Percentiles rank a stretch among this genome's conserved stretches.
These are phyloP conservation scores for Epirrhoe tristata DNA, from an alignment of 2,888 invertebrate genomes.

Conservation along the genomic window DNA sequence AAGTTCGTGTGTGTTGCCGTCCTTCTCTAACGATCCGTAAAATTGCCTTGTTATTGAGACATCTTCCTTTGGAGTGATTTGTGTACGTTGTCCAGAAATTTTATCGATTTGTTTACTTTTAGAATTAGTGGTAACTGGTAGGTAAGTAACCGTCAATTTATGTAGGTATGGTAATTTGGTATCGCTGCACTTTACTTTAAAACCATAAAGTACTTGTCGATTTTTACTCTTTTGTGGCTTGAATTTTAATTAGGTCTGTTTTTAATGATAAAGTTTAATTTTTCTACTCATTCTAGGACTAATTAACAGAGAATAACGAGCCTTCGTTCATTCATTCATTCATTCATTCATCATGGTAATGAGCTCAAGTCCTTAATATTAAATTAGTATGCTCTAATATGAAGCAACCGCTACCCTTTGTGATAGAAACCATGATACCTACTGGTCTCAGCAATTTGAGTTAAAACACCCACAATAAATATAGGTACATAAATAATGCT, in stretches of 20 bases:
- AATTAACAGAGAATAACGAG: neutral
- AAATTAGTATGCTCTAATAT: too few species aligned
- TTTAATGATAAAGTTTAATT: neutral
- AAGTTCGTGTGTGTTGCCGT: constrained; percentile 42
- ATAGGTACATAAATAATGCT: too few species aligned
- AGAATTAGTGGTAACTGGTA: constrained; percentile 73
- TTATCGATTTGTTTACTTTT: constrained; percentile 83
- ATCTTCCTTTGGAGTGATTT: constrained; percentile 78
- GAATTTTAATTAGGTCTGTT: constrained; percentile 21
- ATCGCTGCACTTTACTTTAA: constrained; percentile 61
- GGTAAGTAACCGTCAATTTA: constrained; percentile 62
- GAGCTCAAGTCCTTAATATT: too few species aligned
- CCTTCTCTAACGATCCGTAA: constrained; percentile 60
- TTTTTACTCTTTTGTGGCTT: constrained; percentile 20
- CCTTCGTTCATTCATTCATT: too few species aligned
- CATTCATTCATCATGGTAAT: too few species aligned
- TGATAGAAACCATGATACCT: too few species aligned
- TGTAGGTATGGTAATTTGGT: constrained; percentile 71
- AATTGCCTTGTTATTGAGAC: constrained; percentile 78
- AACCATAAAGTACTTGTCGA: constrained; percentile 35
- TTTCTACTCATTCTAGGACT: neutral
- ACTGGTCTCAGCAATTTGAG: too few species aligned
- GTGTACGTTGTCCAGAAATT: constrained; percentile 69
- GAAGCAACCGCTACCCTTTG: too few species aligned
- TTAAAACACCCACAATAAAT: too few species aligned